phyloP scores from a whole-genome alignment of 1,140 invertebrate genomes.

The Drosophila navojoa region DNA sequence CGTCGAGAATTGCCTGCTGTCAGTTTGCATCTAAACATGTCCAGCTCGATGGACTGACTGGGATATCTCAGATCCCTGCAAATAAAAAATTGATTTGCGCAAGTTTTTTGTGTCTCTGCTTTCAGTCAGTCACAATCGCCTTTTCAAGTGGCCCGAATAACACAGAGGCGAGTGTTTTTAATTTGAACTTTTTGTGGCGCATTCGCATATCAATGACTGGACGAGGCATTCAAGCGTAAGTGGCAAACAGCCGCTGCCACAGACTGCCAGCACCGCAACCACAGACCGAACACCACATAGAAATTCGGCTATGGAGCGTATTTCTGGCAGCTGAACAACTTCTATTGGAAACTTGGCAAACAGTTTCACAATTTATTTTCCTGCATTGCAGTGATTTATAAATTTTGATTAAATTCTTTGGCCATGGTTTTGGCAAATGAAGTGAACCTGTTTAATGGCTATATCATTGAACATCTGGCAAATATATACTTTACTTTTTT shows the following conservation, averaged over 20 bases:
- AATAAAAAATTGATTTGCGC: constrained; percentile 70
- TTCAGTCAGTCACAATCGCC: constrained; percentile 31
- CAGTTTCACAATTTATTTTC: constrained; percentile 3
- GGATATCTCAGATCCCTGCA: constrained; percentile 37
- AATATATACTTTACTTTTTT: background rate
- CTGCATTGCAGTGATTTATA: constrained; percentile 48
- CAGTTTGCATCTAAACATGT: background rate
- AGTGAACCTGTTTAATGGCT: constrained; percentile 16
- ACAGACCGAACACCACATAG: constrained; percentile 19
- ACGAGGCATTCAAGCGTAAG: constrained; percentile 47
- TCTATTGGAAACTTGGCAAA: constrained; percentile 52
- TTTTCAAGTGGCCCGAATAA: constrained; percentile 62
- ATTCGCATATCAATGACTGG: constrained; percentile 58
- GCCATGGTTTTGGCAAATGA: constrained; percentile 17
- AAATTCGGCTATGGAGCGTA: background rate
- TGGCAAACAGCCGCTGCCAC: constrained; percentile 62
- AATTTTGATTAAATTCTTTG: constrained; percentile 48
- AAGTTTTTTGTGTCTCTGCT: constrained; percentile 37
- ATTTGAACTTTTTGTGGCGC: constrained; percentile 67
- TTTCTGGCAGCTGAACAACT: constrained; percentile 37
- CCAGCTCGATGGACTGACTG: constrained; percentile 15
- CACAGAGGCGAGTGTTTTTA: constrained; percentile 76
- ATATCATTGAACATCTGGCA: constrained; percentile 5
- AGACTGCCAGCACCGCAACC: constrained; percentile 17
- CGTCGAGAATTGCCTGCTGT: constrained; percentile 1